Evolutionary conservation across 1,140 invertebrate species (phyloP).

Genomic region (Periplaneta americana): DNA sequence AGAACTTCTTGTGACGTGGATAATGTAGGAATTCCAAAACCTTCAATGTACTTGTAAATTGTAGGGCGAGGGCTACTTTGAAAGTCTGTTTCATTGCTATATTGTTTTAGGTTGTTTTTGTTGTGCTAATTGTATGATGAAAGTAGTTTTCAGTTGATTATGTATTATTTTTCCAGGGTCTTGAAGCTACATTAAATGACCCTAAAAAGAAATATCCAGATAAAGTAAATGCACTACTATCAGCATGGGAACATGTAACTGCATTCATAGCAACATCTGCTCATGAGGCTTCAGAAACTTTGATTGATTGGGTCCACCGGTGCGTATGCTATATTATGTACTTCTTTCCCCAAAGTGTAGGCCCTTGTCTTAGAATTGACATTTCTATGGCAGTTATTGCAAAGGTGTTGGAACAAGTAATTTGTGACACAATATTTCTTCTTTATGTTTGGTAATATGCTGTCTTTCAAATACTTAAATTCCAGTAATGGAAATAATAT

Average conservation of each 20-base stretch:
- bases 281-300: conserved; percentile 40
- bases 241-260: conserved; percentile 48
- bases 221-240: conserved; percentile 48
- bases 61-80: neutral
- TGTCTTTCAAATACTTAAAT: too few relatives aligned
- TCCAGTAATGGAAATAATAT: too few relatives aligned
- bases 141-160: neutral
- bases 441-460: too few relatives aligned
- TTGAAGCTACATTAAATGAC: conserved; percentile 47
- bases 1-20: too few relatives aligned
- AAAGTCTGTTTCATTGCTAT: too few relatives aligned
- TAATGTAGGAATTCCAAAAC: too few relatives aligned
- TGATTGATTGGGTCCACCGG: conserved; percentile 50
- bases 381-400: too few relatives aligned
- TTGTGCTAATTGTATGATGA: neutral
- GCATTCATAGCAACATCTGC: conserved; percentile 42
- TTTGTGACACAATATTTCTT: too few relatives aligned
- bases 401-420: too few relatives aligned
- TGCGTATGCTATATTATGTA: conserved; percentile 24
- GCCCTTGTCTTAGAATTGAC: neutral
- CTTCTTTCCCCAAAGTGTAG: neutral
- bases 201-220: conserved; percentile 48
- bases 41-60: too few relatives aligned
- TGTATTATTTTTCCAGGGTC: conserved; percentile 32
- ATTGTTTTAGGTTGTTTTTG: too few relatives aligned